phyloP scores from a whole-genome alignment of 2,113 vertebrate species.

The Bostrychus sinensis region DNA sequence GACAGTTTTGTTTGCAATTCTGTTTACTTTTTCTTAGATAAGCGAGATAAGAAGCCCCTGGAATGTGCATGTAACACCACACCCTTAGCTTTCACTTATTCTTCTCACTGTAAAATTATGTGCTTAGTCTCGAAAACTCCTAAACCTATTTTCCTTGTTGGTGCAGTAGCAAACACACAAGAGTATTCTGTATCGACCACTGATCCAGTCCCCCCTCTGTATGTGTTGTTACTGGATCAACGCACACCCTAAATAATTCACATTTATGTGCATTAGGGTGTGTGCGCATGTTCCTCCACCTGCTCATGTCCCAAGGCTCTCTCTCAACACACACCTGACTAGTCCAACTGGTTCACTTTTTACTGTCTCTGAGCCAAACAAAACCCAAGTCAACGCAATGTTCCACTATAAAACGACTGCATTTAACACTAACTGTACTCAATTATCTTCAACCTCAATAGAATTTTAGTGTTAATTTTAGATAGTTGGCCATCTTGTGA shows the following conservation, averaged over 20 bases:
- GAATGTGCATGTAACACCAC: background rate
- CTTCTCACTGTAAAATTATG: background rate
- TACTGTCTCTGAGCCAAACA: background rate
- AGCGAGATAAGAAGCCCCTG: background rate
- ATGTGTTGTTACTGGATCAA: slow-evolving; percentile 13
- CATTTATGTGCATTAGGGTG: background rate
- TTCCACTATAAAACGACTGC: background rate
- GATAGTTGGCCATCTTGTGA: too few relatives aligned
- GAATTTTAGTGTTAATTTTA: too few relatives aligned
- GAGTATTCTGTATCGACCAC: background rate
- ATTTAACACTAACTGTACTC: too few relatives aligned
- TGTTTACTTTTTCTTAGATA: too few relatives aligned
- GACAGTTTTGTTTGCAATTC: too few relatives aligned
- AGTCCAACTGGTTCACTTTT: slow-evolving; percentile 46
- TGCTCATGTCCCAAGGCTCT: slow-evolving; percentile 17
- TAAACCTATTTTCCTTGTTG: background rate
- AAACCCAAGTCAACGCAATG: background rate
- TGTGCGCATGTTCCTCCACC: slow-evolving; percentile 16
- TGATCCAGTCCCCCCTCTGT: background rate
- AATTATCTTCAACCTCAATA: too few relatives aligned
- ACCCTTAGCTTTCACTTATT: slow-evolving; percentile 23
- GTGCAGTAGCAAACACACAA: background rate
- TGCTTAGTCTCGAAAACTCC: background rate
- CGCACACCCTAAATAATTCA: slow-evolving; percentile 66
- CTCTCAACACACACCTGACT: slow-evolving; percentile 28